Base-by-base conservation (phyloP, 2,113 vertebrate species). In the Leucopsar rothschildi region DNA sequence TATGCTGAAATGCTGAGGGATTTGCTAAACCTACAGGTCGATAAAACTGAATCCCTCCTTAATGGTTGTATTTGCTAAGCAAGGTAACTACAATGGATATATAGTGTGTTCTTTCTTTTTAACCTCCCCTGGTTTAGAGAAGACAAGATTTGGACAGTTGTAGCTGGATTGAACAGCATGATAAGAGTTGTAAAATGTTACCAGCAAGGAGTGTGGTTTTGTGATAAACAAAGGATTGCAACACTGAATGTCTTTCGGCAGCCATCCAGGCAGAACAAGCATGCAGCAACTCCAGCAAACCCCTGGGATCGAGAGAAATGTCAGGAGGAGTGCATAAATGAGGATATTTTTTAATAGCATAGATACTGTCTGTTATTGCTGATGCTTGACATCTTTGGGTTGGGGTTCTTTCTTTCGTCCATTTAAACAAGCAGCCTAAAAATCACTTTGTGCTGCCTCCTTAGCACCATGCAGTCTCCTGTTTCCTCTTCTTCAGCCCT, bases 101-200 rank as follows among this genome's bases (percentile, higher is more conserved):
- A 10, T 29, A 57, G 24, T 19, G 33, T 35, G 31, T 66, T 75
- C n/a, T 70, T 89, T 87, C 57, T 94, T 73, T 72, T 72, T 86
- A 76, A 69, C 68, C 56, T 92, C 66, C 18, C 27, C 24, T 68
- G 37, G 81, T 82, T 96, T 89, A 76, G 76, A 76, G 83, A 72
- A 68, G 90, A 75, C 71, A 57, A 47, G 75, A 61, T 77, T 86
- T 65, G 90, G 83, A 95, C 83, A 86, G 88, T 56, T 89, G 63
- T 78, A 72, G 73, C 82, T 90, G 81, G 84, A 82, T 68, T 93
- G 70, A 96, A 44, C 40, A 60, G 89, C 5, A 0, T 73, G 88
- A 80, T 94, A 93, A 94, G 81, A 81, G 82, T 42, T 87, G 90
- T 85, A 86, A 93, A 93, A 86, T 64, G 82, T 91, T 92, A 94